Evolutionary conservation across 2,113 vertebrate genomes (phyloP).

Genomic region (Nesogale talazaci): DNA sequence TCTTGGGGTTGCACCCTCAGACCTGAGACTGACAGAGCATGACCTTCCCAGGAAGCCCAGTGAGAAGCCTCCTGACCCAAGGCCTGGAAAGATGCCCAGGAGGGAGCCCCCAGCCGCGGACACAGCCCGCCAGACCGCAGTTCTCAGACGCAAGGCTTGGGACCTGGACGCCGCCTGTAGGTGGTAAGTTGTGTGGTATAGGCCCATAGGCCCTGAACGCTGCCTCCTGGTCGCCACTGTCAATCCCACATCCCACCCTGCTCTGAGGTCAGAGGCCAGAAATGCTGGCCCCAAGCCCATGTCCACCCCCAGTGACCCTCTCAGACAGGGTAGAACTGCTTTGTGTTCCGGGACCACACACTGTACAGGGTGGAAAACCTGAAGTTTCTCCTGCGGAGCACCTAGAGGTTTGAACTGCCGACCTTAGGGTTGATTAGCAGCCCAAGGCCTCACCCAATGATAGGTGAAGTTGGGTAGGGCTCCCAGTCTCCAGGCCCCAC

Average conservation of each 20-base stretch:
- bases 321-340: too few species aligned
- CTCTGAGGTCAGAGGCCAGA: not conserved
- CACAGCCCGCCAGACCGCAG: constrained; percentile 20
- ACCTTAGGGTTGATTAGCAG: too few species aligned
- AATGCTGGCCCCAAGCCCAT: too few species aligned
- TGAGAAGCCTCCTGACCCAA: constrained; percentile 64
- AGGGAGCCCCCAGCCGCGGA: constrained; percentile 46
- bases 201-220: not conserved
- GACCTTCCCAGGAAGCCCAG: constrained; percentile 55
- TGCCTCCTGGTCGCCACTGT: too few species aligned
- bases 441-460: too few species aligned
- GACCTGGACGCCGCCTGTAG: not conserved
- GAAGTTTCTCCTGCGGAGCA: too few species aligned
- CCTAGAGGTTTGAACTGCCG: too few species aligned
- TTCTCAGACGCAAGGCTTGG: not conserved
- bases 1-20: not conserved
- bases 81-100: constrained; percentile 73
- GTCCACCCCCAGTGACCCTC: too few species aligned
- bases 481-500: not conserved
- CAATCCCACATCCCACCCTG: too few species aligned
- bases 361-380: too few species aligned
- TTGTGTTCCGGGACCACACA: too few species aligned
- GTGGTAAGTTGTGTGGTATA: constrained; percentile 60
- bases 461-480: not conserved
- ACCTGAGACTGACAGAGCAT: not conserved